phyloP scores from a whole-genome alignment of 2,797 vertebrate genomes.

The Hydrolagus colliei region DNA sequence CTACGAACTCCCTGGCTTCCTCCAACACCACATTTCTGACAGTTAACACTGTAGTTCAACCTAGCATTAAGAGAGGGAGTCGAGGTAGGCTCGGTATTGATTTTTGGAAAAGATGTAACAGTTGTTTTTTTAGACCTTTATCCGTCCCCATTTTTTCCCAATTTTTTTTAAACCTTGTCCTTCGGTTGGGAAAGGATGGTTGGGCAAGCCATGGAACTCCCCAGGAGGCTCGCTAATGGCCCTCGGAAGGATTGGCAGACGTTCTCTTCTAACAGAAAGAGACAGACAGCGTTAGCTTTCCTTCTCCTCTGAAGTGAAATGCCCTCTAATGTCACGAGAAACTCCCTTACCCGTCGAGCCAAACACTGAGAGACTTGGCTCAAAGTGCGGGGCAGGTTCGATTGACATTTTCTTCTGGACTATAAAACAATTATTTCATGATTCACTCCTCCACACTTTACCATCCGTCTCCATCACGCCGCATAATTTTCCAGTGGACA shows the following conservation, averaged over 20 bases:
- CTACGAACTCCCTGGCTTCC: not conserved
- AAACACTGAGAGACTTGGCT: not conserved
- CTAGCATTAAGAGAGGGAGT: not conserved
- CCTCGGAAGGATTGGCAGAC: not conserved
- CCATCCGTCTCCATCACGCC: too few species aligned
- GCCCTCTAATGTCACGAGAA: not conserved
- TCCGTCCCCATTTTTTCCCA: not conserved
- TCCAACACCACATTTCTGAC: not conserved
- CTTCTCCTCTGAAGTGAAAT: not conserved
- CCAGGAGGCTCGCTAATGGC: not conserved
- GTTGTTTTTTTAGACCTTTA: not conserved
- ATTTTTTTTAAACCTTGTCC: not conserved
- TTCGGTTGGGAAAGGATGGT: not conserved
- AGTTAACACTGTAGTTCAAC: not conserved
- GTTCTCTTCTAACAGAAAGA: not conserved
- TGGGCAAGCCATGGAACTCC: not conserved
- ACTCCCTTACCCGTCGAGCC: not conserved
- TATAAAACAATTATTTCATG: too few species aligned
- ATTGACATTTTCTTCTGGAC: not conserved
- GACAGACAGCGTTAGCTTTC: not conserved
- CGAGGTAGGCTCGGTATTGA: not conserved
- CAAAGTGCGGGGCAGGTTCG: not conserved
- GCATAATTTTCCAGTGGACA: too few species aligned
- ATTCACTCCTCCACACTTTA: too few species aligned
- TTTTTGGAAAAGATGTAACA: not conserved